These are phyloP conservation scores for Leptinotarsa haldemani DNA, from an alignment of 2,888 invertebrate species.

Conservation along the genomic window DNA sequence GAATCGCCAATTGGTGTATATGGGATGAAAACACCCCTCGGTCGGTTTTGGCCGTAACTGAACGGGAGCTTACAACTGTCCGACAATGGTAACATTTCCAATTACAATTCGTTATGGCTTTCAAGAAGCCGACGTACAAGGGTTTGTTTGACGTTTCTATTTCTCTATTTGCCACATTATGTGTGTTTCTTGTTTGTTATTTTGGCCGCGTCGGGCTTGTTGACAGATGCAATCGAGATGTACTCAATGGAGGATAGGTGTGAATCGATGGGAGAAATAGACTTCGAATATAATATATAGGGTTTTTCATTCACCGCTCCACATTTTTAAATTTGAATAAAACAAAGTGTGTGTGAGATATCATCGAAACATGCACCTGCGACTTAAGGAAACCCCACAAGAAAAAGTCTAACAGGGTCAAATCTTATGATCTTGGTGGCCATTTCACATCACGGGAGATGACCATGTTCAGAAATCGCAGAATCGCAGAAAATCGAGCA, in stretches of 20 bases:
- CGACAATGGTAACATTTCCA: constrained; percentile 48
- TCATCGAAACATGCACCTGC: no score
- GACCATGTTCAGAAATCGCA: no score
- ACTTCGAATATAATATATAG: no score
- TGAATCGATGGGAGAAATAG: neutral
- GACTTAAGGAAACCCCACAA: no score
- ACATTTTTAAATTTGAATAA: no score
- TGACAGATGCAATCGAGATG: constrained; percentile 28
- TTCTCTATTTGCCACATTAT: constrained; percentile 34
- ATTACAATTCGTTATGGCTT: constrained; percentile 54
- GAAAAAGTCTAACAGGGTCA: no score
- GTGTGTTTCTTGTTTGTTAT: neutral
- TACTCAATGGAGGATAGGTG: neutral
- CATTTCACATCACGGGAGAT: no score
- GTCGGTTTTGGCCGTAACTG: constrained; percentile 23
- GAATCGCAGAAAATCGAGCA: no score
- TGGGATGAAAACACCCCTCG: constrained; percentile 40
- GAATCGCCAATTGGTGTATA: constrained; percentile 21
- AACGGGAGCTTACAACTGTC: constrained; percentile 46
- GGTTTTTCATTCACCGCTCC: no score
- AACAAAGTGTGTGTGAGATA: no score
- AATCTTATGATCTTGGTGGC: no score
- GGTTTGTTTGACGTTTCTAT: constrained; percentile 55
- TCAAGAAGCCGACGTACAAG: constrained; percentile 51
- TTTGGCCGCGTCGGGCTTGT: neutral